Evolutionary conservation across 2,888 invertebrate genomes (phyloP), one percentile per base, ranked within the genome.

Genomic region (Agrotis clavis): DNA sequence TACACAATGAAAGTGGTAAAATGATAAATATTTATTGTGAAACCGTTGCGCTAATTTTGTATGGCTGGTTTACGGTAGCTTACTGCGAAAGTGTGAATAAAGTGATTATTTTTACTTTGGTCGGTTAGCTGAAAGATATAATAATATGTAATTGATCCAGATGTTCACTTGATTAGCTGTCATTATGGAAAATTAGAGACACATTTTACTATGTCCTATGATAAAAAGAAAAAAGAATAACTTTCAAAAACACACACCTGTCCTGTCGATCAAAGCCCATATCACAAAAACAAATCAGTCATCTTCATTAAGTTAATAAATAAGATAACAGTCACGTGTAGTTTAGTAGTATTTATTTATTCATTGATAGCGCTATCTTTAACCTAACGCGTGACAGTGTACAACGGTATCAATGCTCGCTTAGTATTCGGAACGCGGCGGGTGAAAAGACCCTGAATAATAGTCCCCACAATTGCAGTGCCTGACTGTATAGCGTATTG

Each of bases 241-340:
- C 45, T 19, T 48, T 14, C 1, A 19, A 18, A 4, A 57, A 72
- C 64, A 51, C 13, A 72, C 21, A 50, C 48, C 66, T 54, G 19
- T 19, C 48, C 66, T 54, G 19, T 19, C 48, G 13, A 18, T 51
- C 25, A 45, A 50, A 53, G 18, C 19, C 11, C 41, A 41, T 61
- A 60, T 74, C 30, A 47, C n/a, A 47, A 57, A 66, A 65, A 77
- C 50, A 59, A 74, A 67, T 71, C 21, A 19, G 7, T 74, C 18
- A 19, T 56, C 54, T 47, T 65, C 4, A 60, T 54, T 25, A 47
- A 3, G 6, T n/a, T 41, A 57, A 51, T 51, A 65, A 57, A 11
- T 53, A 56, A 45, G 63, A 67, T 80, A 64, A 51, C n/a, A 21
- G n/a, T 25, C 81, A 80, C 80, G 75, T 79, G 78, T 70, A 16